These are phyloP conservation scores for Lasioglossum calceatum DNA, from an alignment of 2,888 invertebrate species.

Conservation along the genomic window DNA sequence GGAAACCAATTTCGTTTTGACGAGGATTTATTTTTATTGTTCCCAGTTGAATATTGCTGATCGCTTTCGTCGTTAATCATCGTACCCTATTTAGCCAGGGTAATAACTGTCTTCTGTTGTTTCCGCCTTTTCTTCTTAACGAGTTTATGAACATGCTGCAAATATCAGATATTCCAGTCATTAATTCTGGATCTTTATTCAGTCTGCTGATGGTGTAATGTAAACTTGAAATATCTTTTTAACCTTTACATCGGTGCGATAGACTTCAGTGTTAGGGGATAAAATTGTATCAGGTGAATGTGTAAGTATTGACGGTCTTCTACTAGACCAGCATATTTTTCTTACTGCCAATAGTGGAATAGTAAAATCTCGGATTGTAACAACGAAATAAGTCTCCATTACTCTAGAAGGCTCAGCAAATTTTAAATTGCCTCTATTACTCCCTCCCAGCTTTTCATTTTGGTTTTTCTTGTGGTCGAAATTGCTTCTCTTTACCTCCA, in stretches of 20 bases:
- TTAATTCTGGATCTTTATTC: slow-evolving; percentile 6
- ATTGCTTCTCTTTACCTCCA: not conserved
- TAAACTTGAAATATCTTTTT: not conserved
- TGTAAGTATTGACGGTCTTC: not conserved
- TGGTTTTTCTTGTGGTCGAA: not conserved
- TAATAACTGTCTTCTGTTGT: not conserved
- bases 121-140: not conserved
- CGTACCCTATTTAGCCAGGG: not conserved
- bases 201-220: not conserved
- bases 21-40: not conserved
- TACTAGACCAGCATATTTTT: not conserved
- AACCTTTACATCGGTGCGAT: not conserved
- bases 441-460: not conserved
- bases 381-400: not conserved
- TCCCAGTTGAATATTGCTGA: not conserved
- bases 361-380: not conserved
- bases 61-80: not conserved
- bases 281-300: not conserved
- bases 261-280: not conserved
- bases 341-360: not conserved
- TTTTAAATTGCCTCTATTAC: not conserved
- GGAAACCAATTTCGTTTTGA: not conserved
- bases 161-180: not conserved
- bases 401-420: not conserved
- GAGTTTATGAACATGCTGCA: not conserved